phyloP scores from a whole-genome alignment of 2,888 invertebrate genomes.

The Pharmacophagus antenor region DNA sequence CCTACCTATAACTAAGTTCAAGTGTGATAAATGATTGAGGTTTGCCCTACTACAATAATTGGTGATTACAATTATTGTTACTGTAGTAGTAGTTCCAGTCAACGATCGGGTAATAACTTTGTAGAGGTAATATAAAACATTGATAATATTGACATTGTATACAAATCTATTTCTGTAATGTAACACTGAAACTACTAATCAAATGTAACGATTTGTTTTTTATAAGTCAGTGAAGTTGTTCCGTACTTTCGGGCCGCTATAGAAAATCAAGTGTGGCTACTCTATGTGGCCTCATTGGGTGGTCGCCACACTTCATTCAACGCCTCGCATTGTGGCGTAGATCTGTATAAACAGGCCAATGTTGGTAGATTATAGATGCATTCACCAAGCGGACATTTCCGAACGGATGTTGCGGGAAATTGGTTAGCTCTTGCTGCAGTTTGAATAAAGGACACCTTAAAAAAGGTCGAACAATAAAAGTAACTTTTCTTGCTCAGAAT shows the following conservation, averaged over 20 bases:
- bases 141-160: too few relatives aligned
- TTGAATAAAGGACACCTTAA: constrained; percentile 25
- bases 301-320: constrained; percentile 60
- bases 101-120: too few relatives aligned
- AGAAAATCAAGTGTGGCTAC: constrained; percentile 48
- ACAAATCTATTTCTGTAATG: too few relatives aligned
- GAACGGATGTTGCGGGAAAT: constrained; percentile 60
- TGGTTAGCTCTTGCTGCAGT: constrained; percentile 24
- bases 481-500: background rate
- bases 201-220: background rate
- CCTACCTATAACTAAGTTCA: too few relatives aligned
- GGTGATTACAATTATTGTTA: too few relatives aligned
- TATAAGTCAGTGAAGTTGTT: background rate
- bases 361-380: constrained; percentile 39
- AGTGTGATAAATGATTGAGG: too few relatives aligned
- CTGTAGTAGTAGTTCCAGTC: too few relatives aligned
- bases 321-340: constrained; percentile 46
- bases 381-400: constrained; percentile 60
- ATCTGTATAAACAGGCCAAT: constrained; percentile 61
- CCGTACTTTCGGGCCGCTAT: constrained; percentile 49
- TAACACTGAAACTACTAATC: too few relatives aligned
- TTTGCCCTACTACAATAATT: too few relatives aligned
- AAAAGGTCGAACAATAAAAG: constrained; percentile 2
- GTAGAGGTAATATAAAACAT: too few relatives aligned
- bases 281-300: constrained; percentile 65